These are phyloP conservation scores for Tympanoctomys barrerae DNA, from an alignment of 2,797 vertebrate species.

Conservation along the genomic window DNA sequence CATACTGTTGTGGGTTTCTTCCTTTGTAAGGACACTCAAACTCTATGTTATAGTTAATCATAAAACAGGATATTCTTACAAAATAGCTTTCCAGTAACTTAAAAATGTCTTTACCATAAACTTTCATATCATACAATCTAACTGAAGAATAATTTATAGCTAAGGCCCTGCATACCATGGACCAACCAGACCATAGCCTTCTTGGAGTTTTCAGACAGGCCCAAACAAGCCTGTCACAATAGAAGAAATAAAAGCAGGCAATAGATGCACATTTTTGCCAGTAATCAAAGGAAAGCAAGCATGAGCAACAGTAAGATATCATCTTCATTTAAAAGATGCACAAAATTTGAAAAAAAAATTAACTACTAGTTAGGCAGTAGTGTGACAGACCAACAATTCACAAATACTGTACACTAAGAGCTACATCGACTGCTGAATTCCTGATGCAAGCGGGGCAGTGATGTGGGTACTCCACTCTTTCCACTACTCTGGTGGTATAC, in stretches of 20 bases:
- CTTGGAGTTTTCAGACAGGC: conserved; percentile 28
- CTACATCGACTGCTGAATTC: not conserved
- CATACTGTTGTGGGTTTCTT: not conserved
- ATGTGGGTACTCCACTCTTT: not conserved
- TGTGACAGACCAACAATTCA: not conserved
- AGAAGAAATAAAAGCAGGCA: conserved; percentile 13
- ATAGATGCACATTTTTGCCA: conserved; percentile 36
- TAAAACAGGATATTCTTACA: conserved; percentile 29
- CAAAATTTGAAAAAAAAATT: conserved; percentile 5
- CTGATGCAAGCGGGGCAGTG: not conserved
- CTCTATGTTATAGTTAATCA: not conserved
- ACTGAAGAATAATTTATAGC: conserved; percentile 60
- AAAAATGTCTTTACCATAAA: not conserved
- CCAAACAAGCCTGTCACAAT: conserved; percentile 42
- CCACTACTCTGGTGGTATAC: not conserved
- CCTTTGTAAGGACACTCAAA: conserved; percentile 40
- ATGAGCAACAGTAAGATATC: not conserved
- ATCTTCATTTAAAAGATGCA: conserved; percentile 46
- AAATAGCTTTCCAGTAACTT: conserved; percentile 51
- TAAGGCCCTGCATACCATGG: conserved; percentile 49
- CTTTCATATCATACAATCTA: not conserved
- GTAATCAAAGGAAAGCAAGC: conserved; percentile 54
- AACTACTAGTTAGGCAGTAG: not conserved
- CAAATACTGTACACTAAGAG: not conserved
- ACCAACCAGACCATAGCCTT: conserved; percentile 55